Conservation (phyloP, 2,888 invertebrate species). For the Saturnia pavonia region DNA sequence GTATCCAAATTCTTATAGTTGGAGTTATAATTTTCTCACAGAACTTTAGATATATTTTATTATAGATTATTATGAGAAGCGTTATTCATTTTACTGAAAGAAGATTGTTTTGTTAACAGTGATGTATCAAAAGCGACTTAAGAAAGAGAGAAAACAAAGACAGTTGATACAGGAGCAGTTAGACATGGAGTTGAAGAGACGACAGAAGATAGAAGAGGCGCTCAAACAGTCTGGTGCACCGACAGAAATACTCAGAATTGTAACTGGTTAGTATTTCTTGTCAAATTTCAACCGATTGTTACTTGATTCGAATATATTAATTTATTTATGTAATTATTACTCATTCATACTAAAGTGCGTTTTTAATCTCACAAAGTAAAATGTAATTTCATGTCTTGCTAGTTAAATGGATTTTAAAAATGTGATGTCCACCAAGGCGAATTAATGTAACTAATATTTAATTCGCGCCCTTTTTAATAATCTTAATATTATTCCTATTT, state of each 20-base stretch:
- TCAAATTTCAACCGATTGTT: not conserved
- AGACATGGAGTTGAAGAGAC: slow-evolving; percentile 89
- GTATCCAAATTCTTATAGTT: slow-evolving; percentile 23
- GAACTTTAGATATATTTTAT: slow-evolving; percentile 11
- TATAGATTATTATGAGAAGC: slow-evolving; percentile 5
- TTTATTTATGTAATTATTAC: too few species aligned
- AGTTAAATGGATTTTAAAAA: too few species aligned
- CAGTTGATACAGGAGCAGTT: slow-evolving; percentile 93
- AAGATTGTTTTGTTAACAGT: slow-evolving; percentile 74
- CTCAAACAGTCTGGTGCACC: slow-evolving; percentile 89
- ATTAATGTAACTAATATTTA: too few species aligned
- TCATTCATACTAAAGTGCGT: too few species aligned
- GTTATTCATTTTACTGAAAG: slow-evolving; percentile 10
- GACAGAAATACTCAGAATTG: slow-evolving; percentile 88
- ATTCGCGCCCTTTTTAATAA: too few species aligned
- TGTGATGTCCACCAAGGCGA: too few species aligned
- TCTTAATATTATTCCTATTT: too few species aligned
- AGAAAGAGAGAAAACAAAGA: slow-evolving; percentile 92
- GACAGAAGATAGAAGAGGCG: slow-evolving; percentile 90
- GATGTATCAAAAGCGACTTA: slow-evolving; percentile 93
- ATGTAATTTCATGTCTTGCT: too few species aligned
- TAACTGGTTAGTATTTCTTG: slow-evolving; percentile 84
- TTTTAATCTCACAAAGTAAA: too few species aligned
- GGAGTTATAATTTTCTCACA: slow-evolving; percentile 21
- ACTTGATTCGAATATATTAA: not conserved